phyloP scores from a whole-genome alignment of 2,113 vertebrate genomes.

The Actinemys pallida region DNA sequence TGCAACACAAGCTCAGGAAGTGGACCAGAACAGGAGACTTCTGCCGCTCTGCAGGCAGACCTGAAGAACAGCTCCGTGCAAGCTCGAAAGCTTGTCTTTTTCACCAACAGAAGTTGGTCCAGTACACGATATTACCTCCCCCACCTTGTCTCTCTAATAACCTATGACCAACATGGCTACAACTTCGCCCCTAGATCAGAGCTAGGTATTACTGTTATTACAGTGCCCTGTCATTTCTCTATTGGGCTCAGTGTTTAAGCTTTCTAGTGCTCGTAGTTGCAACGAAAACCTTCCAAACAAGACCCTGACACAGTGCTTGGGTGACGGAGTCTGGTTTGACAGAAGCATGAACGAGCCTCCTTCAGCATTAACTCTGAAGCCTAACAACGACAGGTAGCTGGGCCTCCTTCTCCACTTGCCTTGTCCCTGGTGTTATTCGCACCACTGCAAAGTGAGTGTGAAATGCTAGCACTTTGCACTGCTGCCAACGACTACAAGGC shows the following conservation, averaged over 20 bases:
- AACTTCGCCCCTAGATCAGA: too few species aligned
- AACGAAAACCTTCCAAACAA: neutral
- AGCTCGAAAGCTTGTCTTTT: neutral
- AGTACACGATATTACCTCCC: neutral
- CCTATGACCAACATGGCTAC: too few species aligned
- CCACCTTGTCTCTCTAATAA: too few species aligned
- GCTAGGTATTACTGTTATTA: neutral
- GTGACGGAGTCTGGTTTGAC: neutral
- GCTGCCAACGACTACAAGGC: neutral
- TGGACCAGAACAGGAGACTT: neutral
- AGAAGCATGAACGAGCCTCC: neutral
- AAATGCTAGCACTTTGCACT: neutral
- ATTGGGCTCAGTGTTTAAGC: neutral
- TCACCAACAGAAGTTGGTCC: neutral
- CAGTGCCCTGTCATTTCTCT: neutral
- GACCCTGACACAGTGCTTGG: neutral
- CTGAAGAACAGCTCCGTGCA: neutral
- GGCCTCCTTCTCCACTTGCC: neutral
- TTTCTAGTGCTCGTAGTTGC: neutral
- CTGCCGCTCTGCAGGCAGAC: neutral
- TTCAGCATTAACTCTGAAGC: neutral
- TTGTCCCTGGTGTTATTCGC: neutral
- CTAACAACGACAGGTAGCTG: neutral
- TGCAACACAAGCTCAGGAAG: neutral
- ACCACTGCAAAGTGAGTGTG: neutral